Conservation (phyloP, 2,888 invertebrate species). For the Tribolium freemani region DNA sequence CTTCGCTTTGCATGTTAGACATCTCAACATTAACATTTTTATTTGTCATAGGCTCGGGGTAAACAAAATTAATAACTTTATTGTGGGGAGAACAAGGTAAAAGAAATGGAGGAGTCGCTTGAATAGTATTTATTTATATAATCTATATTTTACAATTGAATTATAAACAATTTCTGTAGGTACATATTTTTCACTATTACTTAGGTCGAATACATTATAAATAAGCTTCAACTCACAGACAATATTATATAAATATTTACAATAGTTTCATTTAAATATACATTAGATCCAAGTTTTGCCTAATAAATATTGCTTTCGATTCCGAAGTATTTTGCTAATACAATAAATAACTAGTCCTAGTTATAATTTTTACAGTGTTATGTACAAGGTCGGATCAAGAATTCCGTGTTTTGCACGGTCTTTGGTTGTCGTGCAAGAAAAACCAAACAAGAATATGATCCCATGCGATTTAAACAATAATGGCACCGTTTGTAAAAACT, state of each 20-base stretch:
- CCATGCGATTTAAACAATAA: conserved; percentile 51
- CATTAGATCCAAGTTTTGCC: conserved; percentile 22
- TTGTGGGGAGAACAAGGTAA: background rate
- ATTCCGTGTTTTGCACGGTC: conserved; percentile 8
- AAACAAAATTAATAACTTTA: conserved; percentile 32
- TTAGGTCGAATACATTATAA: conserved; percentile 35
- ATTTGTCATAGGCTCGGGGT: conserved; percentile 21
- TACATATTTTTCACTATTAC: conserved; percentile 45
- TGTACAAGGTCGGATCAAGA: conserved; percentile 32
- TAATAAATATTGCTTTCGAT: conserved; percentile 60
- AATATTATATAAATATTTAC: conserved; percentile 55
- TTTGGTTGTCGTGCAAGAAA: conserved; percentile 25
- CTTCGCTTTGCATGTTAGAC: conserved; percentile 23
- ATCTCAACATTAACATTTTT: conserved; percentile 33
- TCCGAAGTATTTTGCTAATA: conserved; percentile 45
- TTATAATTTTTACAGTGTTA: conserved; percentile 31
- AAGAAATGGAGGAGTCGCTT: conserved; percentile 35
- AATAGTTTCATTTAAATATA: conserved; percentile 47
- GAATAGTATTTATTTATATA: conserved; percentile 49
- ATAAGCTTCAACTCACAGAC: conserved; percentile 45
- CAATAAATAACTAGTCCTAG: conserved; percentile 53
- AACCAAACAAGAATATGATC: conserved; percentile 39
- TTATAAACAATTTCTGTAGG: conserved; percentile 49
- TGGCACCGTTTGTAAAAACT: conserved; percentile 51
- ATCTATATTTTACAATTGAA: conserved; percentile 51